These are phyloP conservation scores for Puffinus mauretanicus DNA, from an alignment of 2,113 vertebrate genomes.

Conservation along the genomic window DNA sequence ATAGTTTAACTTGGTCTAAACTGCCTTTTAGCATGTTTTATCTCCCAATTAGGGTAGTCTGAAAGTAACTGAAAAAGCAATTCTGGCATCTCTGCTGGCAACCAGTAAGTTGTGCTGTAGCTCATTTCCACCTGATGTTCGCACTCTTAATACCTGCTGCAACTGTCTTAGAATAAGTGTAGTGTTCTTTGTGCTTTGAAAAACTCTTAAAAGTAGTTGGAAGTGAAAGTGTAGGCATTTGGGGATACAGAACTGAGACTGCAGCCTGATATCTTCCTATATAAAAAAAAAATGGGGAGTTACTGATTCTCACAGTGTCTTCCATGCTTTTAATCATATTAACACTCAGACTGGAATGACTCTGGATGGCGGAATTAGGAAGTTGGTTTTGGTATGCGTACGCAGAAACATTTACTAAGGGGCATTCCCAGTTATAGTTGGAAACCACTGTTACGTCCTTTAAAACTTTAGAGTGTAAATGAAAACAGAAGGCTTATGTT, in stretches of 20 bases:
- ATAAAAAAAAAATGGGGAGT: neutral
- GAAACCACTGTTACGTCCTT: neutral
- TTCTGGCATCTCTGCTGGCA: neutral
- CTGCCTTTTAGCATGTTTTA: neutral
- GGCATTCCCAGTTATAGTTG: neutral
- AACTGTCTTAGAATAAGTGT: neutral
- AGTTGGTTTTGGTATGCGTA: neutral
- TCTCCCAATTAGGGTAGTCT: neutral
- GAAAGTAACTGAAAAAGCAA: neutral
- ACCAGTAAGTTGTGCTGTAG: neutral
- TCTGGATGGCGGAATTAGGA: neutral
- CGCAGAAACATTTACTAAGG: neutral
- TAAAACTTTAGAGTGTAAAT: neutral
- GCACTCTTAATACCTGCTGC: neutral
- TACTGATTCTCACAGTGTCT: neutral
- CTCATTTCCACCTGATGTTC: neutral
- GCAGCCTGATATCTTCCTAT: neutral
- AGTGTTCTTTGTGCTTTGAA: neutral
- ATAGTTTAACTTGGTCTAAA: neutral
- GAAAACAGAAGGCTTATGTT: neutral
- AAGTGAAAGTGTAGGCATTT: neutral
- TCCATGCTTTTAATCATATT: neutral
- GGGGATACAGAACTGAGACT: neutral
- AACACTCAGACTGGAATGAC: neutral
- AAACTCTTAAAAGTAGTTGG: neutral